These are phyloP conservation scores for Laspeyria flexula DNA, from an alignment of 2,888 invertebrate species.

Conservation along the genomic window DNA sequence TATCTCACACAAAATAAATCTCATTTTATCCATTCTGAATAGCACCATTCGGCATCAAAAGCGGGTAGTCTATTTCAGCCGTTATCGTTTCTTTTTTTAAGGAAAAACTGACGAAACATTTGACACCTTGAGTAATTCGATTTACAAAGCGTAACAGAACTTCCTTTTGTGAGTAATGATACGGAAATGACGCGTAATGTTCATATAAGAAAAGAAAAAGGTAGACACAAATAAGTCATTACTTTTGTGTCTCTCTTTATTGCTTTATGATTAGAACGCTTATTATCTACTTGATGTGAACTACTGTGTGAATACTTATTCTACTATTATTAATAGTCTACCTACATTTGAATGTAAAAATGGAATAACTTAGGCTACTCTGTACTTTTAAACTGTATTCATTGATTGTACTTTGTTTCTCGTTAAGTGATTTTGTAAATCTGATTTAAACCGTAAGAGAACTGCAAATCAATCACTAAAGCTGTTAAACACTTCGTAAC, in stretches of 20 bases:
- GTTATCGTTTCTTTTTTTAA: constrained; percentile 2
- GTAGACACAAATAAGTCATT: too few species aligned
- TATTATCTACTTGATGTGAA: too few species aligned
- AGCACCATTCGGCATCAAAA: neutral
- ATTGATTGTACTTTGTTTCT: too few species aligned
- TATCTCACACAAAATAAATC: too few species aligned
- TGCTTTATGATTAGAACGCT: neutral
- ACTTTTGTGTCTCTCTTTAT: constrained; percentile 6
- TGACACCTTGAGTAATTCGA: constrained; percentile 44
- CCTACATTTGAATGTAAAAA: too few species aligned
- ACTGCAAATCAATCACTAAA: neutral
- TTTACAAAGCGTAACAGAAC: constrained; percentile 42
- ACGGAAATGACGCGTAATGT: constrained; percentile 14
- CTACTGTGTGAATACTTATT: too few species aligned
- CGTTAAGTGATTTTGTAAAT: too few species aligned
- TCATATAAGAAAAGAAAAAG: neutral
- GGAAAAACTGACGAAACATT: constrained; percentile 35
- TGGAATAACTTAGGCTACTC: too few species aligned
- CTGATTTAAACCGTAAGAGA: neutral
- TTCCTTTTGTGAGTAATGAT: constrained; percentile 31
- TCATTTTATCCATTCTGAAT: neutral
- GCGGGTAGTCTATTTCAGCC: neutral
- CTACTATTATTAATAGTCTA: too few species aligned
- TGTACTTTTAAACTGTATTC: too few species aligned
- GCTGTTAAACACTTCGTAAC: neutral